Evolutionary conservation across 2,797 vertebrate species (phyloP).

Genomic region (Aeoliscus strigatus): DNA sequence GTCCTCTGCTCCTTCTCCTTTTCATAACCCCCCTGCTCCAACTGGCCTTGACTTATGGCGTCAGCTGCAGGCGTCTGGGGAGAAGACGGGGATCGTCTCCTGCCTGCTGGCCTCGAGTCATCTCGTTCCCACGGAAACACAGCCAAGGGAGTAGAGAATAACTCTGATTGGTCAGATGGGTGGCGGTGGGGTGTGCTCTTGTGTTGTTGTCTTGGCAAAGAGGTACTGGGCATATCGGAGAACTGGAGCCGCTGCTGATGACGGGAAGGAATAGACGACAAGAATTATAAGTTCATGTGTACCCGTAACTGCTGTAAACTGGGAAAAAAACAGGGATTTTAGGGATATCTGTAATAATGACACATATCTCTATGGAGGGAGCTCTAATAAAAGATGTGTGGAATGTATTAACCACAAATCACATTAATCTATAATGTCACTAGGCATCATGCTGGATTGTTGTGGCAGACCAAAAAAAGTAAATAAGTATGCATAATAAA

Average conservation of each 20-base stretch:
- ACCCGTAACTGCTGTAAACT: neutral
- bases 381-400: neutral
- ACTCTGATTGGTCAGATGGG: conserved; percentile 51
- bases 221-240: conserved; percentile 52
- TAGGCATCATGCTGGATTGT: no score
- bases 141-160: conserved; percentile 58
- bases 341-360: no score
- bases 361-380: neutral
- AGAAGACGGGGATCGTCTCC: conserved; percentile 46
- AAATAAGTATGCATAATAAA: no score
- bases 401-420: neutral
- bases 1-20: conserved; percentile 49
- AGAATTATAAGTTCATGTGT: conserved; percentile 1
- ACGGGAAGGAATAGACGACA: conserved; percentile 6
- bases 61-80: conserved; percentile 42
- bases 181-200: conserved; percentile 57
- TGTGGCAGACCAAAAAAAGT: no score
- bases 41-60: conserved; percentile 30
- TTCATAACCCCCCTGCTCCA: conserved; percentile 31
- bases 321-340: neutral
- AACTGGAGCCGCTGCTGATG: conserved; percentile 73
- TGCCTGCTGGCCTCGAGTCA: conserved; percentile 45
- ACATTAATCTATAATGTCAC: no score
- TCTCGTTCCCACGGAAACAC: conserved; percentile 80
- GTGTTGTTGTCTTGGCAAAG: conserved; percentile 57